Conservation (phyloP, 2,797 vertebrate species). For the Sebastes hopkinsi region DNA sequence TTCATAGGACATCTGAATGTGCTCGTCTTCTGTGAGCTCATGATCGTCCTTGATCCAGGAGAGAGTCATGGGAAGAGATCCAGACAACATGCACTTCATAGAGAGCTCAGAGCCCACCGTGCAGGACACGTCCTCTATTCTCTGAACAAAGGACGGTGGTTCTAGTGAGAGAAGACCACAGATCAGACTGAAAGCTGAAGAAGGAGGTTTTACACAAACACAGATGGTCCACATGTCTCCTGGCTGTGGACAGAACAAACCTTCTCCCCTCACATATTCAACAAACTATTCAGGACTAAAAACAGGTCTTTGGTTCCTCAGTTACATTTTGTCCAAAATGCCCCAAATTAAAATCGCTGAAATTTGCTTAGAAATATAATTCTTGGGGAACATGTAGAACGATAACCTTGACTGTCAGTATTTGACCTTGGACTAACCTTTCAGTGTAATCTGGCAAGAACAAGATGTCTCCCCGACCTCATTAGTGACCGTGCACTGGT, state of each 20-base stretch:
- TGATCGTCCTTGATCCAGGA: slow-evolving; percentile 92
- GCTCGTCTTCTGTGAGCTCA: slow-evolving; percentile 89
- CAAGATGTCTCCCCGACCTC: slow-evolving; percentile 91
- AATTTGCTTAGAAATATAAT: neutral
- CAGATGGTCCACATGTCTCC: neutral
- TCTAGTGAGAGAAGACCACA: slow-evolving; percentile 83
- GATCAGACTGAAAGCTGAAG: slow-evolving; percentile 25
- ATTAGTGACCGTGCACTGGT: slow-evolving; percentile 88
- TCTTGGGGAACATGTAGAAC: slow-evolving; percentile 6
- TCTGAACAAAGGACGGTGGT: slow-evolving; percentile 90
- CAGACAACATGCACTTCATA: slow-evolving; percentile 90
- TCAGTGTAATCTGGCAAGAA: slow-evolving; percentile 86
- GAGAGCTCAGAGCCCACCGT: slow-evolving; percentile 88
- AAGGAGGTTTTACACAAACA: neutral
- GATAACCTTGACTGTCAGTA: neutral
- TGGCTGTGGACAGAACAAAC: neutral
- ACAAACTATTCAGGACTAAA: no score
- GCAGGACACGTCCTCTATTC: slow-evolving; percentile 88
- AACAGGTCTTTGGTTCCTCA: no score
- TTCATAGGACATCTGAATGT: slow-evolving; percentile 91
- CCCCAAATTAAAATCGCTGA: neutral
- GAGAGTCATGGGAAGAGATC: slow-evolving; percentile 90
- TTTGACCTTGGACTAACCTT: slow-evolving; percentile 87
- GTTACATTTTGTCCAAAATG: neutral
- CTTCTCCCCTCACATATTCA: neutral